These are phyloP conservation scores for Vimba vimba DNA, from an alignment of 2,113 vertebrate genomes.

Conservation along the genomic window DNA sequence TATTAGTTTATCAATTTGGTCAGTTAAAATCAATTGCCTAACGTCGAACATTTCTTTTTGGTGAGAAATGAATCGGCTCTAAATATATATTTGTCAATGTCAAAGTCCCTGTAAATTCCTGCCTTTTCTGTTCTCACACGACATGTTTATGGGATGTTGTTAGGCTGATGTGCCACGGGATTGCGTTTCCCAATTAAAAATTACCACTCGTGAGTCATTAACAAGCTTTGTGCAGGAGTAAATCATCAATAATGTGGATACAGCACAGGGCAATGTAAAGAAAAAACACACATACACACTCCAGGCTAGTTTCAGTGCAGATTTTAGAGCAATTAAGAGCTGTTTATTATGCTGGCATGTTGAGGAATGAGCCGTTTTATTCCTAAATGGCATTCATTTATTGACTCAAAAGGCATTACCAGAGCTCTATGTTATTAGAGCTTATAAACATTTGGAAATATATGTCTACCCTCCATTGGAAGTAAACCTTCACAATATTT, in stretches of 20 bases:
- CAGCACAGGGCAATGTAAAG: neutral
- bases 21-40: neutral
- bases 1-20: neutral
- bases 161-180: neutral
- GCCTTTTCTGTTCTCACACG: neutral
- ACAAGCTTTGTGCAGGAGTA: conserved; percentile 15
- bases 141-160: conserved; percentile 3
- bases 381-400: neutral
- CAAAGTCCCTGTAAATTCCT: neutral
- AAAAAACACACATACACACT: neutral
- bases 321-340: neutral
- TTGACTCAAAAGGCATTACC: neutral
- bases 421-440: too few species aligned
- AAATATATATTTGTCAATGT: neutral
- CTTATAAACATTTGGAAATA: neutral
- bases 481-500: neutral
- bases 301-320: neutral
- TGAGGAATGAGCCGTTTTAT: neutral
- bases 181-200: neutral
- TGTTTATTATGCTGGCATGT: neutral
- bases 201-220: neutral
- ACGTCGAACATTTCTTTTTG: neutral
- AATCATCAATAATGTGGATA: neutral
- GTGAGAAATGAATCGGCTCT: neutral
- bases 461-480: neutral